Percentiles rank a stretch among this genome's conserved stretches.
Evolutionary conservation across 2,888 invertebrate genomes (phyloP).

Genomic region (Dasypogon diadema): DNA sequence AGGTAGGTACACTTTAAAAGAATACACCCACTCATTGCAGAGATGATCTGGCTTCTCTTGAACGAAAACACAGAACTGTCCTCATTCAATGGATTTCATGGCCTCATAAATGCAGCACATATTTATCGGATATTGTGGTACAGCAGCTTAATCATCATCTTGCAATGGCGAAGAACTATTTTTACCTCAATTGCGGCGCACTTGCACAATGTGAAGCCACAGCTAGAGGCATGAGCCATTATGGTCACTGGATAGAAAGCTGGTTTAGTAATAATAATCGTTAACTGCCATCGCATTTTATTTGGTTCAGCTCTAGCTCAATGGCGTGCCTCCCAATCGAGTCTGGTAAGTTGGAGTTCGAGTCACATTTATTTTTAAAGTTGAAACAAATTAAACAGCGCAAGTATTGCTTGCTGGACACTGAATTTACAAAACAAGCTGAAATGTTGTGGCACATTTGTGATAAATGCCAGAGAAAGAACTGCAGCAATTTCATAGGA

Average conservation of each 20-base stretch:
- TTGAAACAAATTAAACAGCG: neutral
- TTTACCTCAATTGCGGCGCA: constrained; percentile 30
- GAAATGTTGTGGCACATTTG: neutral
- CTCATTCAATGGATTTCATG: neutral
- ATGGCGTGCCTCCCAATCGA: neutral
- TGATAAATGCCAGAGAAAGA: neutral
- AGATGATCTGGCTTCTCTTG: neutral
- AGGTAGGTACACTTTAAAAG: too few relatives aligned
- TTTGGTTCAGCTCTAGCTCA: constrained; percentile 14
- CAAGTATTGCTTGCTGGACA: too few relatives aligned
- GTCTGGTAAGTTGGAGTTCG: neutral
- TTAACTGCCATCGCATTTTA: neutral
- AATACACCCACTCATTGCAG: neutral
- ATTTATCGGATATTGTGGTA: neutral
- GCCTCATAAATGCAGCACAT: neutral
- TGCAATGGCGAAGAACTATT: constrained; percentile 12
- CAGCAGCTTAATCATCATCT: neutral
- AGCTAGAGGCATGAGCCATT: neutral
- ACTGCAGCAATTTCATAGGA: too few relatives aligned
- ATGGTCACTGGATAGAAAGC: constrained; percentile 32
- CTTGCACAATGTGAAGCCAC: constrained; percentile 26
- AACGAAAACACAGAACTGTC: neutral
- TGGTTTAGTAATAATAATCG: constrained; percentile 31
- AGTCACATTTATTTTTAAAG: constrained; percentile 39
- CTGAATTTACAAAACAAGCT: constrained; percentile 16